phyloP scores from a whole-genome alignment of 30 jellyfish, hydroid and myxozoan genomes.

The Aurelia sp. region DNA sequence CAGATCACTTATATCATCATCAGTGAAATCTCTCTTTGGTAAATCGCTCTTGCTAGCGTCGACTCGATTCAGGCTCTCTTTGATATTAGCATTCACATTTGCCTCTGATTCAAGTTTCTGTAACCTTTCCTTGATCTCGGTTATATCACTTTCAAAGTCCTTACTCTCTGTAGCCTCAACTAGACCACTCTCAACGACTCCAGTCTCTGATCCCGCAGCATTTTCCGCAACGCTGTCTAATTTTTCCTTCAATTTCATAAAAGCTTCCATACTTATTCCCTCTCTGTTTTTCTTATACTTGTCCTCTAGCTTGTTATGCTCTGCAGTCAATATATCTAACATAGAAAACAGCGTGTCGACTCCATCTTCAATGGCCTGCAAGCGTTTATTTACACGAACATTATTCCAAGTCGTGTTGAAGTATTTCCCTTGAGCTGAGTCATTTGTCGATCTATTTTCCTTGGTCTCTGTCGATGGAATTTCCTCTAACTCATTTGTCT shows the following conservation, averaged over 20 bases:
- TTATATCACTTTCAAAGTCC: slow-evolving; percentile 4
- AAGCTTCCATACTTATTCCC: background rate
- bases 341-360: slow-evolving; percentile 78
- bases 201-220: too few species aligned
- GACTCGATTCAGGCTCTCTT: background rate
- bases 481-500: too few species aligned
- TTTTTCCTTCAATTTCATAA: background rate
- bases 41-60: background rate
- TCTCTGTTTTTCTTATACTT: background rate
- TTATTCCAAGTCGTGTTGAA: slow-evolving; percentile 66
- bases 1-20: background rate
- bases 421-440: background rate
- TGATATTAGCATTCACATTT: background rate
- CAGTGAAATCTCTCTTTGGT: background rate
- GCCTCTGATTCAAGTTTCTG: background rate
- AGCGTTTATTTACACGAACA: slow-evolving; percentile 60
- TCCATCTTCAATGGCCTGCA: slow-evolving; percentile 81
- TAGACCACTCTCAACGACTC: background rate
- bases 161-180: background rate
- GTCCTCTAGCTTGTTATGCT: slow-evolving; percentile 24
- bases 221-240: background rate
- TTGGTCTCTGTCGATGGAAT: too few species aligned
- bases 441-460: too few species aligned
- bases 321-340: slow-evolving; percentile 62
- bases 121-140: slow-evolving; percentile 7